phyloP scores from a whole-genome alignment of 2,113 vertebrate species.

The Mus musculus region DNA sequence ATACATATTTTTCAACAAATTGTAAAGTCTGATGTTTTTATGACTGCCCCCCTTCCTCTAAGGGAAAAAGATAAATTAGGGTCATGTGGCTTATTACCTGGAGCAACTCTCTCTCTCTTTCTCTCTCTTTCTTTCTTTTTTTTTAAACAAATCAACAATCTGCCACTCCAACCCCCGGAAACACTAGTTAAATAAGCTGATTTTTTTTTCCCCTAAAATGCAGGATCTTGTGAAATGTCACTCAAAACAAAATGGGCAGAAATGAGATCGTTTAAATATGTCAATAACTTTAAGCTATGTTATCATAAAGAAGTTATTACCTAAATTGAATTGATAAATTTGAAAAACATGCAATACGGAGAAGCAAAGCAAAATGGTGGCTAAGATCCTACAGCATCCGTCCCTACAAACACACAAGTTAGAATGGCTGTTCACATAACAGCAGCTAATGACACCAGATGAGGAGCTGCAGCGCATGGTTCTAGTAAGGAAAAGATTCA shows the following conservation, averaged over 20 bases:
- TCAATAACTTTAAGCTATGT: not conserved
- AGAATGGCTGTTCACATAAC: not conserved
- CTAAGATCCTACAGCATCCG: not conserved
- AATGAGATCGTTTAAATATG: not conserved
- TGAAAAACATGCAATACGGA: not conserved
- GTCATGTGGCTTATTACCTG: not conserved
- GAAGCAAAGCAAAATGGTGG: not conserved
- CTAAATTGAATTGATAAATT: conserved; percentile 27
- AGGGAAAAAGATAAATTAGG: not conserved
- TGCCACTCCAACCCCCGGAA: not conserved
- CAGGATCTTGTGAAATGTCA: not conserved
- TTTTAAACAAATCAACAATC: too few relatives aligned
- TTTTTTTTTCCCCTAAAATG: not conserved
- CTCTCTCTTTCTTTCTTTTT: too few relatives aligned
- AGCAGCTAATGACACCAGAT: not conserved
- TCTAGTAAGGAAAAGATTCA: not conserved
- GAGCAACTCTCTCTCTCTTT: not conserved
- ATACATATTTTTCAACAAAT: not conserved
- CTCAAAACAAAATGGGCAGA: not conserved
- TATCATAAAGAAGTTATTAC: not conserved
- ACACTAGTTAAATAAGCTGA: not conserved
- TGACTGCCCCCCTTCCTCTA: not conserved
- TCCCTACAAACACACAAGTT: not conserved
- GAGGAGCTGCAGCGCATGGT: not conserved
- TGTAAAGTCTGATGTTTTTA: not conserved